Evolutionary conservation across 2,888 invertebrate genomes (phyloP).

Genomic region (Nephrocerus scutellatus): DNA sequence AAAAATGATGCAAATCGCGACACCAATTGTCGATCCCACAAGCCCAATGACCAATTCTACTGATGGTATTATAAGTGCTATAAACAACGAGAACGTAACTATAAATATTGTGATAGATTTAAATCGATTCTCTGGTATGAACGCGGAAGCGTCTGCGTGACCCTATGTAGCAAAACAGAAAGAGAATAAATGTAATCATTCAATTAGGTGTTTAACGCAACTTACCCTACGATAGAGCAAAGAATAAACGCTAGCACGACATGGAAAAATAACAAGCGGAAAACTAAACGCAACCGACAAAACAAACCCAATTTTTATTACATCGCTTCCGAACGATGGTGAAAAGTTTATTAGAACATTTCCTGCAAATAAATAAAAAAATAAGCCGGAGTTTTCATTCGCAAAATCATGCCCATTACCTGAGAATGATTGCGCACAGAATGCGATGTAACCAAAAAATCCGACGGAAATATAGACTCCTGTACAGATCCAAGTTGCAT

Average conservation of each 20-base stretch:
- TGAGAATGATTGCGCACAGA: slow-evolving; percentile 67
- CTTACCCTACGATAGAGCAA: slow-evolving; percentile 75
- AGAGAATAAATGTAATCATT: neutral
- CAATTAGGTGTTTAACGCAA: slow-evolving; percentile 9
- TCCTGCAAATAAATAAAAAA: slow-evolving; percentile 49
- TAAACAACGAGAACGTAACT: slow-evolving; percentile 64
- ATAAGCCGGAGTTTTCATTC: neutral
- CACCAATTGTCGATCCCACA: slow-evolving; percentile 92
- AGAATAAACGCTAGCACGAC: slow-evolving; percentile 87
- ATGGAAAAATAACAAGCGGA: slow-evolving; percentile 94
- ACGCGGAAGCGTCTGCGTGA: slow-evolving; percentile 60
- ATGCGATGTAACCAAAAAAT: slow-evolving; percentile 84
- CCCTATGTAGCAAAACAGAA: slow-evolving; percentile 48
- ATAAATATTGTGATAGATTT: slow-evolving; percentile 75
- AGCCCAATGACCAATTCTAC: slow-evolving; percentile 90
- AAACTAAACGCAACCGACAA: slow-evolving; percentile 93
- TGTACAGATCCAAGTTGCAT: slow-evolving; percentile 88
- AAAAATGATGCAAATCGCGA: slow-evolving; percentile 85
- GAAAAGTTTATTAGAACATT: slow-evolving; percentile 86
- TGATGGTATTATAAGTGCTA: slow-evolving; percentile 85
- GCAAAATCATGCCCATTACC: slow-evolving; percentile 38
- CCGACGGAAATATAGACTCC: slow-evolving; percentile 86
- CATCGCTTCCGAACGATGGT: slow-evolving; percentile 73
- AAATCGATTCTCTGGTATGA: slow-evolving; percentile 80
- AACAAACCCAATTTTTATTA: slow-evolving; percentile 91